Conservation (phyloP, 2,888 invertebrate genomes). For the Drosophila heteroneura region DNA sequence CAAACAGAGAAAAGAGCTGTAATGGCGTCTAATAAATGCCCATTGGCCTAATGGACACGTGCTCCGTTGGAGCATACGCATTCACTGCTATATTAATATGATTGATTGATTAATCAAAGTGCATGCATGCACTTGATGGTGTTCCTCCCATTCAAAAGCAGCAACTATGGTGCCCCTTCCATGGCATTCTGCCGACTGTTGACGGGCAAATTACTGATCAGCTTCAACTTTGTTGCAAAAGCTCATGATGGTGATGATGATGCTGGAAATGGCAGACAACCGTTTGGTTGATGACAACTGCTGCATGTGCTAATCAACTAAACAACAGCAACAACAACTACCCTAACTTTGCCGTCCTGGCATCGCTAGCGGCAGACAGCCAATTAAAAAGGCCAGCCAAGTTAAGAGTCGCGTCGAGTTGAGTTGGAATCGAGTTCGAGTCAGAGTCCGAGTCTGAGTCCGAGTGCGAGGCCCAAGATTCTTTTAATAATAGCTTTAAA, state of each 20-base stretch:
- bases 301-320: constrained; percentile 53
- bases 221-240: constrained; percentile 56
- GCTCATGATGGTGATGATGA: constrained; percentile 36
- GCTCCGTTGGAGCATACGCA: constrained; percentile 37
- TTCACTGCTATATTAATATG: constrained; percentile 30
- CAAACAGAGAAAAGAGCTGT: constrained; percentile 26
- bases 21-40: constrained; percentile 67
- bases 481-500: constrained; percentile 72
- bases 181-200: constrained; percentile 49
- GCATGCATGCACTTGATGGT: constrained; percentile 12
- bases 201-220: constrained; percentile 56
- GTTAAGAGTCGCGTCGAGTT: constrained; percentile 39
- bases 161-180: background rate
- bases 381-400: constrained; percentile 68
- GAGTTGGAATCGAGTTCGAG: constrained; percentile 26
- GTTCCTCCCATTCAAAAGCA: constrained; percentile 42
- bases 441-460: constrained; percentile 3
- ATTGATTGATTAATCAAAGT: constrained; percentile 61
- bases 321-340: constrained; percentile 20
- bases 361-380: constrained; percentile 55
- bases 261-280: constrained; percentile 37
- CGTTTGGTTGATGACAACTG: constrained; percentile 64
- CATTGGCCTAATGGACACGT: constrained; percentile 75
- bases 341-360: constrained; percentile 7
- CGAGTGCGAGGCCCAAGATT: constrained; percentile 42